Evolutionary conservation across 2,888 invertebrate genomes (phyloP), one percentile per base, ranked within the genome.

Genomic region (Empis stercorea): DNA sequence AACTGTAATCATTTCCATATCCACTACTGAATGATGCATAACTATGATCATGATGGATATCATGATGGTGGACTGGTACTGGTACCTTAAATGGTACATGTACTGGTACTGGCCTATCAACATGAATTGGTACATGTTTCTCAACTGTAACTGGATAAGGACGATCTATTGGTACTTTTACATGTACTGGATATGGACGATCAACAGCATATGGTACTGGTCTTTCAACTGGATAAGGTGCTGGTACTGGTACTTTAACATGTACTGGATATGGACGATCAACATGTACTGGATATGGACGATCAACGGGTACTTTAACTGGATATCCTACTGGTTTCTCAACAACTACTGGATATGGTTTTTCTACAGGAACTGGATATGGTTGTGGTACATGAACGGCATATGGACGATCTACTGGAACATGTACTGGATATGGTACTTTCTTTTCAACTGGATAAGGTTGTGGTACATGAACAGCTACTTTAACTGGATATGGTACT

Each of bases 381-480:
- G 84, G 84, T 16, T 81, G 77, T 55, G 71, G 78, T 14, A 82
- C 78, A 66, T 75, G 57, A 16, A 84, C 68, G 5, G 84, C 83
- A 51, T 81, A 80, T 44, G 78, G 75, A 40, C 83, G 76, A 60
- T 81, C 80, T 44, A 83, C 82, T 48, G 50, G 80, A 15, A 77
- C 74, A 50, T 64, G 73, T 50, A 73, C 74, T 58, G 72, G 70
- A 30, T 74, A 73, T 54, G 72, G 76, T 68, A 79, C 74, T 4
- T 71, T 79, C 45, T 75, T 76, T 55, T 74, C 75, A 1, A 78
- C 76, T 40, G 79, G 78, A 58, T 74, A 78, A 7, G 79, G 79
- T 57, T 75, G 73, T n/a, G 78, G 77, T 73, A 82, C 76, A 61
- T 81, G 80, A 43, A 80, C 80, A 56, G 82, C 81, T 49, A 83